Evolutionary conservation across 2,888 invertebrate species (phyloP).

Genomic region (Campoplex capitator): DNA sequence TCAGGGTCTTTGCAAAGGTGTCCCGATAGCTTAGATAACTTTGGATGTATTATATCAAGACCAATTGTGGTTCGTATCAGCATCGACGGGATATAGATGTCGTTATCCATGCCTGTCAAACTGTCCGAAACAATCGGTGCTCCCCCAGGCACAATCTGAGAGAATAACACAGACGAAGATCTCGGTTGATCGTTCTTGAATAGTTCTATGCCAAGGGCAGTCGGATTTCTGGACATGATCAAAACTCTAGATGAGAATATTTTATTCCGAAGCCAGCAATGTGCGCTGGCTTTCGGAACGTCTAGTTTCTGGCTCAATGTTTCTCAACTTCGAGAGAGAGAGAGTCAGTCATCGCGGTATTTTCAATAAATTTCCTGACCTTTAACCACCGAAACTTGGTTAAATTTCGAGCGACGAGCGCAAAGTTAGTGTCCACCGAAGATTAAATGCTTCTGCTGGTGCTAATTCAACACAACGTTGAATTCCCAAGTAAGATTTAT

Average conservation of each 20-base stretch:
- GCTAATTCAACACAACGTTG: constrained; percentile 16
- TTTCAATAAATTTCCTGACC: constrained; percentile 20
- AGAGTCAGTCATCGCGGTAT: constrained; percentile 1
- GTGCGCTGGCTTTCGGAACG: not conserved
- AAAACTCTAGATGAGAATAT: constrained; percentile 28
- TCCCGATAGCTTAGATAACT: constrained; percentile 11
- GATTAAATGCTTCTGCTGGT: constrained; percentile 27
- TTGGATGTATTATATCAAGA: constrained; percentile 14
- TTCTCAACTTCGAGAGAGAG: constrained; percentile 1
- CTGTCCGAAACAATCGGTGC: constrained; percentile 56
- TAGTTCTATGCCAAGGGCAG: constrained; percentile 38
- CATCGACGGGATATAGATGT: not conserved
- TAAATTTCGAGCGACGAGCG: constrained; percentile 30
- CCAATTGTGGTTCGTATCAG: constrained; percentile 23
- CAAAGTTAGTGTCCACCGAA: constrained; percentile 44
- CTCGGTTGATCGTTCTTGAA: constrained; percentile 40
- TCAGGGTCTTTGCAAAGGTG: not conserved
- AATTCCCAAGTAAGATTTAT: not conserved
- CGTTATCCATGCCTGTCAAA: constrained; percentile 32
- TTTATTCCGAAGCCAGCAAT: not conserved
- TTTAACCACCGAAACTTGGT: constrained; percentile 22
- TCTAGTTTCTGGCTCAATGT: constrained; percentile 11
- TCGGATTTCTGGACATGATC: constrained; percentile 25
- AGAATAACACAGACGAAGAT: constrained; percentile 6
- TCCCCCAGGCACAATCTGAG: constrained; percentile 6